Conservation (phyloP, 2,888 invertebrate species). For the Dasypolia templi region DNA sequence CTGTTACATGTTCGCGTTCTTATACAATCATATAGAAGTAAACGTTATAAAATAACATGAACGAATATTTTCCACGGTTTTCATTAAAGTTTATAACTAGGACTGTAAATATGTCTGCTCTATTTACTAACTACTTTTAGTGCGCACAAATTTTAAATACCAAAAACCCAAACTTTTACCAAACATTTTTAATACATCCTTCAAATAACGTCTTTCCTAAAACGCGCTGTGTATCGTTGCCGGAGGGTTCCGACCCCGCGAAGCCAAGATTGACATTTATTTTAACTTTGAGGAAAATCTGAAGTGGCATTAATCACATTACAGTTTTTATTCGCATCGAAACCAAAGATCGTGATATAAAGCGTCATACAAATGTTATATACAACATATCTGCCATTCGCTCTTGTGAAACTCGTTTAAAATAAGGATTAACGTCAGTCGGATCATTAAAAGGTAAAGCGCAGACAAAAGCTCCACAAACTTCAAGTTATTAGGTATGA, state of each 20-base stretch:
- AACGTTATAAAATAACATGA: slow-evolving; percentile 17
- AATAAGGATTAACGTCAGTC: slow-evolving; percentile 49
- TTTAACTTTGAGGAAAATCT: slow-evolving; percentile 61
- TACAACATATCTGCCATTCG: slow-evolving; percentile 14
- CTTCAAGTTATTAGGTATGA: not conserved
- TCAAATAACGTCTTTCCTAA: slow-evolving; percentile 33
- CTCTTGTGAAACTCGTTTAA: slow-evolving; percentile 37
- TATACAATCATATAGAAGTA: slow-evolving; percentile 9
- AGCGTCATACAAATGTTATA: slow-evolving; percentile 17
- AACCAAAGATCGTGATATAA: slow-evolving; percentile 44
- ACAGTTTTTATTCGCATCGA: slow-evolving; percentile 40
- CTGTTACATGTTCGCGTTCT: slow-evolving; percentile 52
- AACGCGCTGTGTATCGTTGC: slow-evolving; percentile 39
- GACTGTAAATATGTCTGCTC: not conserved
- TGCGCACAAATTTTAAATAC: slow-evolving; percentile 11
- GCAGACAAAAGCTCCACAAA: slow-evolving; percentile 12
- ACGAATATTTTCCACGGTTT: slow-evolving; percentile 2
- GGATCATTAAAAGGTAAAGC: slow-evolving; percentile 49
- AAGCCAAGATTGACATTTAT: slow-evolving; percentile 74
- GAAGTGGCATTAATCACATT: slow-evolving; percentile 53
- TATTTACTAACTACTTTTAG: slow-evolving; percentile 19
- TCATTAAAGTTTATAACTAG: slow-evolving; percentile 9
- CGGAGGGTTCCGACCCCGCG: slow-evolving; percentile 70
- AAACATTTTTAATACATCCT: slow-evolving; percentile 36
- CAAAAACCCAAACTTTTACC: not conserved